These are phyloP conservation scores for Heliconius aoede DNA, from an alignment of 2,888 invertebrate genomes.

Conservation along the genomic window DNA sequence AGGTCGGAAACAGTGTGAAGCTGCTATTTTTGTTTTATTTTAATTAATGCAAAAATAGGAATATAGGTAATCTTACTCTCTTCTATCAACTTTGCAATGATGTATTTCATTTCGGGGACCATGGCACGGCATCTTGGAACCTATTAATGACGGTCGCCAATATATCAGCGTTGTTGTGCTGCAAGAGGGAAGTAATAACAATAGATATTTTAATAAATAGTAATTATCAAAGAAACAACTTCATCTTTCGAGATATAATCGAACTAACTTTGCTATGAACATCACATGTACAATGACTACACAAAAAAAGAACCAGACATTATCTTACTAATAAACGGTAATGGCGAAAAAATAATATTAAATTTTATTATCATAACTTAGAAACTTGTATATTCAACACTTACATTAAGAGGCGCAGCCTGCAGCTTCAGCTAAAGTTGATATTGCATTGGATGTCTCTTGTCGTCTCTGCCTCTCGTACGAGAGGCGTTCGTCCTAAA, in stretches of 20 bases:
- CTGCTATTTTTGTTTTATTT: background rate
- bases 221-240: too few species aligned
- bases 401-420: constrained; percentile 44
- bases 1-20: background rate
- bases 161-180: constrained; percentile 49
- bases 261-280: too few species aligned
- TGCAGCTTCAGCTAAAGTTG: too few species aligned
- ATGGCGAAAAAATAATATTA: background rate
- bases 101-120: constrained; percentile 50
- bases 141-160: constrained; percentile 57
- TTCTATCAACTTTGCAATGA: constrained; percentile 54
- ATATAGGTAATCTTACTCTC: constrained; percentile 50
- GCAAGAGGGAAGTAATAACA: background rate
- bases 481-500: too few species aligned
- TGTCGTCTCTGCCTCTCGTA: too few species aligned
- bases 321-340: too few species aligned
- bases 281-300: too few species aligned
- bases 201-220: too few species aligned
- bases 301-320: too few species aligned
- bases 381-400: background rate
- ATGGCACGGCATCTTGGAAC: constrained; percentile 47
- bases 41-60: background rate
- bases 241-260: background rate
- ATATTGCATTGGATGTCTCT: too few species aligned
- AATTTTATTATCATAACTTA: background rate